phyloP scores from a whole-genome alignment of 2,888 invertebrate species.

The Brenthis hecate region DNA sequence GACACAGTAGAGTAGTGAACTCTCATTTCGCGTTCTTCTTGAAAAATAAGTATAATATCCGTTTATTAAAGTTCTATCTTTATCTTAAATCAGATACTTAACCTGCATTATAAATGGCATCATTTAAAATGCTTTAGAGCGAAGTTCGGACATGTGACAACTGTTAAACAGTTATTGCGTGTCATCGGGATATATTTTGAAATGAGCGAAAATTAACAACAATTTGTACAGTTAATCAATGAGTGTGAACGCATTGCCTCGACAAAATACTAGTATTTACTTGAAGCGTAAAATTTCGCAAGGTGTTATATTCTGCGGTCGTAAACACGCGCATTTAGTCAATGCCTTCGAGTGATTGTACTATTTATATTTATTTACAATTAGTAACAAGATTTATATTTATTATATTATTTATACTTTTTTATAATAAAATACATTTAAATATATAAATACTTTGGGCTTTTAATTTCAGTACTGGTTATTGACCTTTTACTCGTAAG shows the following conservation, averaged over 20 bases:
- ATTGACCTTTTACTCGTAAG: too few species aligned
- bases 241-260: constrained; percentile 10
- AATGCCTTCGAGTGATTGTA: constrained; percentile 27
- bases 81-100: too few species aligned
- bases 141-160: too few species aligned
- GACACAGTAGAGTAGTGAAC: too few species aligned
- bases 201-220: background rate
- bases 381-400: constrained; percentile 5
- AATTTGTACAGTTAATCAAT: background rate
- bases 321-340: constrained; percentile 16
- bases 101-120: too few species aligned
- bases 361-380: constrained; percentile 6
- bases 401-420: background rate
- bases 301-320: constrained; percentile 9
- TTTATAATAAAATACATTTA: background rate
- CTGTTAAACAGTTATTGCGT: too few species aligned
- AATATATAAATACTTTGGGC: background rate
- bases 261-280: constrained; percentile 8
- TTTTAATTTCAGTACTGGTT: background rate
- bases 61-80: too few species aligned
- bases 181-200: too few species aligned
- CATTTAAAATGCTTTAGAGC: too few species aligned
- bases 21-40: too few species aligned
- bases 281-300: constrained; percentile 26
- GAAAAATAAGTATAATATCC: too few species aligned